Percentiles rank a stretch among this genome's conserved stretches.
Evolutionary conservation across 2,888 invertebrate genomes (phyloP).

Genomic region (Flexamia atlantica): DNA sequence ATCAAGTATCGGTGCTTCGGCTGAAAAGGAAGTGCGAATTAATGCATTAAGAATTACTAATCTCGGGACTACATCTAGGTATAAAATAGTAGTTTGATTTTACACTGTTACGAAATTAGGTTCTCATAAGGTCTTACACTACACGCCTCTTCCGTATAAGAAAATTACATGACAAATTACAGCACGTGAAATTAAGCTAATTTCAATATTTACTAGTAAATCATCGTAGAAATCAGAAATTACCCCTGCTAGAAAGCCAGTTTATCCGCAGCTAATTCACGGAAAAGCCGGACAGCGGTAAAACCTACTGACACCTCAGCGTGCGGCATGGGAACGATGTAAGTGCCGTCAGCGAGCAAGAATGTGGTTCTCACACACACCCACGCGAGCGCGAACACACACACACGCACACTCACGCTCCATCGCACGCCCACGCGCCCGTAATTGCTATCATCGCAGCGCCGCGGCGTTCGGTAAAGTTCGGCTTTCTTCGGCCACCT

Average conservation of each 20-base stretch:
- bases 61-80: too few relatives aligned
- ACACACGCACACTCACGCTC: neutral
- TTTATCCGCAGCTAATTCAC: neutral
- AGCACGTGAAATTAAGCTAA: too few relatives aligned
- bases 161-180: too few relatives aligned
- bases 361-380: slow-evolving; percentile 51
- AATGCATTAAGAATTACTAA: too few relatives aligned
- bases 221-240: neutral
- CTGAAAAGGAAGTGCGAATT: too few relatives aligned
- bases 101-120: too few relatives aligned
- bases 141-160: too few relatives aligned
- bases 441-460: slow-evolving; percentile 46
- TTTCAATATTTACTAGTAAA: too few relatives aligned
- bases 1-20: too few relatives aligned
- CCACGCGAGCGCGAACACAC: neutral
- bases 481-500: neutral
- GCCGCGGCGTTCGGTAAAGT: neutral
- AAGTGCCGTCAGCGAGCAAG: slow-evolving; percentile 42
- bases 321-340: slow-evolving; percentile 31
- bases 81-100: too few relatives aligned
- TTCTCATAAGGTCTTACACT: too few relatives aligned
- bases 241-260: slow-evolving; percentile 9
- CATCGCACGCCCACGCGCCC: slow-evolving; percentile 30
- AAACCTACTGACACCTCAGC: slow-evolving; percentile 33
- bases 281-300: neutral